Conservation (phyloP, 2,888 invertebrate genomes). For the Orchesella flavescens region DNA sequence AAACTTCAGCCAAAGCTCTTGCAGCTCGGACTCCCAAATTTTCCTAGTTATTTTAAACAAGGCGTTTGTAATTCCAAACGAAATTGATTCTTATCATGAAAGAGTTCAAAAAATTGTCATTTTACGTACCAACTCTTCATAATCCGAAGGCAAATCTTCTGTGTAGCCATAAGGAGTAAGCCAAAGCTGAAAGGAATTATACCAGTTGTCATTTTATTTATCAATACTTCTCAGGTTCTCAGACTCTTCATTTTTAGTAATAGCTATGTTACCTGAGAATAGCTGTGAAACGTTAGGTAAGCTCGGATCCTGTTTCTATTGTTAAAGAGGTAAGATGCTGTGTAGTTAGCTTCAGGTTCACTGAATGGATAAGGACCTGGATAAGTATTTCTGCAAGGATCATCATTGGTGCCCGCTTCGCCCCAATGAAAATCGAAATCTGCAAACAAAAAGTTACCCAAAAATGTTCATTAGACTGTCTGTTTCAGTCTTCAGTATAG, state of each 20-base stretch:
- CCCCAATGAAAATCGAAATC: slow-evolving; percentile 78
- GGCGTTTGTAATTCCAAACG: neutral
- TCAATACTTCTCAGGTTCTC: neutral
- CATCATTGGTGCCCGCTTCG: slow-evolving; percentile 74
- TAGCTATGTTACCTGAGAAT: slow-evolving; percentile 79
- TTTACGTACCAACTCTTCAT: slow-evolving; percentile 76
- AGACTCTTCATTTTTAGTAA: neutral
- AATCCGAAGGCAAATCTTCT: slow-evolving; percentile 75
- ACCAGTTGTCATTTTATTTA: neutral
- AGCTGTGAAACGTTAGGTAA: slow-evolving; percentile 80
- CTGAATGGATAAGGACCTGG: slow-evolving; percentile 75
- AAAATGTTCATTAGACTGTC: neutral
- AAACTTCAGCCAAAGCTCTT: slow-evolving; percentile 79
- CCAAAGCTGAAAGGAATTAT: slow-evolving; percentile 74
- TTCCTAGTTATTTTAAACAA: slow-evolving; percentile 65
- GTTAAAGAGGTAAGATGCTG: slow-evolving; percentile 78
- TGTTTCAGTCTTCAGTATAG: no score
- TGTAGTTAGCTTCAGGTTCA: slow-evolving; percentile 80
- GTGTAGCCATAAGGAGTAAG: slow-evolving; percentile 79
- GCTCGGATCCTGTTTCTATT: slow-evolving; percentile 74
- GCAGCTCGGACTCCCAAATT: slow-evolving; percentile 80
- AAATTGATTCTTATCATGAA: neutral
- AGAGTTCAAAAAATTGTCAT: slow-evolving; percentile 10
- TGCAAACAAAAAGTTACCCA: slow-evolving; percentile 15
- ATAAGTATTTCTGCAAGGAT: slow-evolving; percentile 76